phyloP scores from a whole-genome alignment of 2,113 vertebrate species.

The Anser brachyrhynchus region DNA sequence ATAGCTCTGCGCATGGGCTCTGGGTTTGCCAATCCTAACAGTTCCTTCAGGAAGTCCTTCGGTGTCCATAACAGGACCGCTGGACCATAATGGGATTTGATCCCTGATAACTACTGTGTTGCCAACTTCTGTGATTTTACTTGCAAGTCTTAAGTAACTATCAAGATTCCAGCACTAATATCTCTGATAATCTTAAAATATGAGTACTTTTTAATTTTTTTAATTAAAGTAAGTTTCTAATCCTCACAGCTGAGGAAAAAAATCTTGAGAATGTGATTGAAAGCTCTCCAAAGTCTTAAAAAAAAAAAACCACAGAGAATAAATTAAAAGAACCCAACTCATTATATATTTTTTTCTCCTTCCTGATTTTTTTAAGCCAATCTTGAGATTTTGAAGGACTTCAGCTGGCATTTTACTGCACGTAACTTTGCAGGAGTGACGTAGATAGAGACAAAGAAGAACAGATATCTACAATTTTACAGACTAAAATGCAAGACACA shows the following conservation, averaged over 20 bases:
- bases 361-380: background rate
- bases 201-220: background rate
- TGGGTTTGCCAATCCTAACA: background rate
- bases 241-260: background rate
- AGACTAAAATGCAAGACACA: background rate
- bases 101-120: background rate
- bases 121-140: background rate
- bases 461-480: background rate
- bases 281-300: conserved; percentile 25
- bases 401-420: conserved; percentile 15
- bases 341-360: background rate
- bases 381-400: conserved; percentile 25
- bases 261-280: background rate
- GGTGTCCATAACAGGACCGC: background rate
- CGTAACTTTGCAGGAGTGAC: background rate
- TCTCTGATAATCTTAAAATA: conserved; percentile 5
- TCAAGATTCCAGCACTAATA: background rate
- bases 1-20: background rate
- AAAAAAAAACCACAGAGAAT: background rate
- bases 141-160: background rate
- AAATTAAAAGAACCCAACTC: background rate
- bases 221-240: background rate
- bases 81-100: background rate
- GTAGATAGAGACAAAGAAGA: background rate
- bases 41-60: background rate